phyloP scores from a whole-genome alignment of 2,797 vertebrate species.

The Taeniopygia guttata region DNA sequence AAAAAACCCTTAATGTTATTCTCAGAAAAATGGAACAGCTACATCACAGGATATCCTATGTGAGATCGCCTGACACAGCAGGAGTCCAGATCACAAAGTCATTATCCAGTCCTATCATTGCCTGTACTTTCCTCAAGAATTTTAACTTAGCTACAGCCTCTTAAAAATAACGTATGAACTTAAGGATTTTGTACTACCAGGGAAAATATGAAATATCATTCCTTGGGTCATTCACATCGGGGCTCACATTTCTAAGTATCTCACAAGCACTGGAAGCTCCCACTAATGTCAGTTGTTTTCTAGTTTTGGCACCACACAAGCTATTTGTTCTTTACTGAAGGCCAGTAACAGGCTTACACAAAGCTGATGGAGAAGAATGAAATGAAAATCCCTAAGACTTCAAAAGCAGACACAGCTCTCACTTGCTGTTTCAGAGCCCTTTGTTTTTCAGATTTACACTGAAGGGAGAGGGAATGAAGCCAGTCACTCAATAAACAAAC shows the following conservation, averaged over 20 bases:
- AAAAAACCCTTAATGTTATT: neutral
- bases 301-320: neutral
- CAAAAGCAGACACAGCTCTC: neutral
- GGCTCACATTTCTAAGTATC: neutral
- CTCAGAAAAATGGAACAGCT: neutral
- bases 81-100: neutral
- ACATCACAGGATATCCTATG: neutral
- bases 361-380: neutral
- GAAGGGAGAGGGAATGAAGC: neutral
- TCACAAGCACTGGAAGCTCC: neutral
- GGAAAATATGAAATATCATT: neutral
- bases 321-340: neutral
- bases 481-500: neutral
- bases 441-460: neutral
- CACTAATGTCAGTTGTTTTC: neutral
- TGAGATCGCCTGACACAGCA: neutral
- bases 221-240: neutral
- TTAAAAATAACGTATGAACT: neutral
- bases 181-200: neutral
- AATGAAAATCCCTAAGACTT: neutral
- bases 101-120: neutral
- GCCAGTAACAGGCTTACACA: neutral
- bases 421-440: neutral
- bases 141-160: neutral
- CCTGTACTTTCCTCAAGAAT: neutral